These are phyloP conservation scores for Phaenicophaeus curvirostris DNA, from an alignment of 2,797 vertebrate species.

Conservation along the genomic window DNA sequence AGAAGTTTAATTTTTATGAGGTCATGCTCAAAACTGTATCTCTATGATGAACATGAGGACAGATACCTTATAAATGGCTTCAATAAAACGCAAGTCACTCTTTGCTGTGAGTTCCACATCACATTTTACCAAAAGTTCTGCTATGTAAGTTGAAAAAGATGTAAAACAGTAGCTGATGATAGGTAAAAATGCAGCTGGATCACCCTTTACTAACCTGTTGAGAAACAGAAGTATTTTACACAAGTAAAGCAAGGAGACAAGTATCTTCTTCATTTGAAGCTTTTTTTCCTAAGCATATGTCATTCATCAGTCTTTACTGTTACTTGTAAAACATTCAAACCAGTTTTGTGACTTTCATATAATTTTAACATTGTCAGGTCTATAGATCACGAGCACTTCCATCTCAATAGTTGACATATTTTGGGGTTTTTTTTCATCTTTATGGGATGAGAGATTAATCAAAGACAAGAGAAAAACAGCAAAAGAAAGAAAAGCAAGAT, in stretches of 20 bases:
- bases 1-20: not conserved
- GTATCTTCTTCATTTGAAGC: not conserved
- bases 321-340: not conserved
- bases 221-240: constrained; percentile 28
- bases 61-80: constrained; percentile 92
- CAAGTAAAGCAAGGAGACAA: not conserved
- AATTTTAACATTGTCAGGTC: not conserved
- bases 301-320: not conserved
- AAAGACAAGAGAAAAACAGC: not conserved
- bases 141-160: constrained; percentile 87
- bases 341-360: not conserved
- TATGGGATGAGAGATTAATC: not conserved
- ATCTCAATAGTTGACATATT: not conserved
- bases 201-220: constrained; percentile 88
- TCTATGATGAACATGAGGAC: not conserved
- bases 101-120: constrained; percentile 88
- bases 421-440: not conserved
- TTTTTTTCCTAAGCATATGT: not conserved
- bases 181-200: constrained; percentile 87
- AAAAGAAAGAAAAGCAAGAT: not conserved
- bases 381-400: not conserved
- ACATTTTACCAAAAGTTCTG: constrained; percentile 85
- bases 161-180: constrained; percentile 90
- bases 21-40: not conserved
- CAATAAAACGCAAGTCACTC: constrained; percentile 90